Base-by-base conservation (phyloP, 30 jellyfish, hydroid and myxozoan species). In the Hydra vulgaris region DNA sequence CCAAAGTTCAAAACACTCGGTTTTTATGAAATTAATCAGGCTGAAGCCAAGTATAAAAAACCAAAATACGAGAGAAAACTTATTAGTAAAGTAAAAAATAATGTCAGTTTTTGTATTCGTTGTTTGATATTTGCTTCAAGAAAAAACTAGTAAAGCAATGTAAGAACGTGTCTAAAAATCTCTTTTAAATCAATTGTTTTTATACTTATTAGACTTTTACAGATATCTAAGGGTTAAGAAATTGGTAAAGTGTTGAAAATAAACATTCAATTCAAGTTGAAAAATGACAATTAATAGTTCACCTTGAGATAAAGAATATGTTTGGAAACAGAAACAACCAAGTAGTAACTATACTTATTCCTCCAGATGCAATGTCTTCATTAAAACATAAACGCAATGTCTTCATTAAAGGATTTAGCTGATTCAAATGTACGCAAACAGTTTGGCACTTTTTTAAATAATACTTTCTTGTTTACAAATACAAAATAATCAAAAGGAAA, bases 21-120 rank as follows among this genome's bases (percentile, higher is more conserved):
- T 25, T 15, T 73, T 7, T 73, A 5, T 73, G 81, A 0, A n/a
- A 8, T 73, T 23, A 73, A 21, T 21, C 61, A n/a, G 54, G 61
- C 24, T 23, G 61, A 74, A 74, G 82, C 82, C 18, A 26, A 52
- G 76, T 7, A 26, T 7, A 74, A 17, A 15, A 74, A 74, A 8
- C 82, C 82, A 24, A 7, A 17, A 15, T 74, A 74, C 25, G 71
- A 74, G 18, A 66, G 82, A 22, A 74, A 74, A 74, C 53, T 75
- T 19, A 19, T 18, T 20, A 74, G 74, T 25, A 24, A 24, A 52
- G 25, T 19, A 19, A 19, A n/a, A n/a, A n/a, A 52, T 0, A 53
- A 27, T 25, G 71, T 16, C 16, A 53, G 24, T 20, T 25, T 8
- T 24, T 74, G 82, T 25, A 52, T 75, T 20, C 71, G 17, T 69